Evolutionary conservation across 2,888 invertebrate genomes (phyloP).

Genomic region (Sphinx pinastri): DNA sequence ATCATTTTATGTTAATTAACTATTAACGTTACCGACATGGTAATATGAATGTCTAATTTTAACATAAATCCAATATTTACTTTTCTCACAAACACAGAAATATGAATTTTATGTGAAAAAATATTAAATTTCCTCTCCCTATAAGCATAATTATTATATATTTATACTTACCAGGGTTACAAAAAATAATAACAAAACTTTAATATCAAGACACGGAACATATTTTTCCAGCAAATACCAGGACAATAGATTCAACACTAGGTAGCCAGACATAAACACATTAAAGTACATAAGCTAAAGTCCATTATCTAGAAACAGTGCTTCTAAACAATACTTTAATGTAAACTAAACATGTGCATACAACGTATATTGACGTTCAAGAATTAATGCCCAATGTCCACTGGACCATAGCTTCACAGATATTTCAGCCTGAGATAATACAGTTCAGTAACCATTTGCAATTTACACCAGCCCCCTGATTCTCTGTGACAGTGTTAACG

Average conservation of each 20-base stretch:
- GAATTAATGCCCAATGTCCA: constrained; percentile 9
- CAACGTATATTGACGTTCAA: not conserved
- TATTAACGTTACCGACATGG: not conserved
- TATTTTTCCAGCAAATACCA: too few relatives aligned
- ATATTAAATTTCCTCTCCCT: too few relatives aligned
- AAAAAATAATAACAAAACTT: too few relatives aligned
- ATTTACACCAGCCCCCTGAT: not conserved
- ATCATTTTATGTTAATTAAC: constrained; percentile 9
- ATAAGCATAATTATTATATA: too few relatives aligned
- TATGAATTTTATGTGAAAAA: not conserved
- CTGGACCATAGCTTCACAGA: constrained; percentile 18
- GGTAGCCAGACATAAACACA: not conserved
- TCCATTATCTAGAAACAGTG: not conserved
- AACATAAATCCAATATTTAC: not conserved
- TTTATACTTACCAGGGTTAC: too few relatives aligned
- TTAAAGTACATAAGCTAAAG: not conserved
- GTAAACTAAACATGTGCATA: not conserved
- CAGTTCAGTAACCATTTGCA: constrained; percentile 15
- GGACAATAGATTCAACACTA: too few relatives aligned
- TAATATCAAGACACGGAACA: too few relatives aligned
- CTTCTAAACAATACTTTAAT: not conserved
- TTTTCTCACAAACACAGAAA: too few relatives aligned
- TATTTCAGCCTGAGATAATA: constrained; percentile 19
- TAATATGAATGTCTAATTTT: not conserved
- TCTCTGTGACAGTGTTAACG: too few relatives aligned